Evolutionary conservation across 2,888 invertebrate genomes (phyloP).

Genomic region (Gandaritis pyraliata): DNA sequence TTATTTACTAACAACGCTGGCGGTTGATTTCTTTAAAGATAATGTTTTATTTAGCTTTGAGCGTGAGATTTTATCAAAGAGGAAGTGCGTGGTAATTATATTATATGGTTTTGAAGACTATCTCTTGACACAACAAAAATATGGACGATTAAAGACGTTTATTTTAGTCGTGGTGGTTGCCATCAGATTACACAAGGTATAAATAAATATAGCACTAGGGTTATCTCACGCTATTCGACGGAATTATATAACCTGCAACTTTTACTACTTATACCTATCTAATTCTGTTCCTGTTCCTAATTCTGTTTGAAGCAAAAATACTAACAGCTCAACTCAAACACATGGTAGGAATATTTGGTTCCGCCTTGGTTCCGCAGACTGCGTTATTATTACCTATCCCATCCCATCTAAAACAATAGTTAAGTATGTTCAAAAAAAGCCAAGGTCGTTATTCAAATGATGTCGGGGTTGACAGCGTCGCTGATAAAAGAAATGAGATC

Average conservation of each 20-base stretch:
- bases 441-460: no score
- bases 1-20: slow-evolving; percentile 30
- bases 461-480: no score
- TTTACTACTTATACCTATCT: no score
- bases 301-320: no score
- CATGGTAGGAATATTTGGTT: no score
- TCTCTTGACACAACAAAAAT: slow-evolving; percentile 41
- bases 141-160: slow-evolving; percentile 43
- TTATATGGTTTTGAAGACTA: slow-evolving; percentile 41
- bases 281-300: no score
- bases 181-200: slow-evolving; percentile 61
- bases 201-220: slow-evolving; percentile 56
- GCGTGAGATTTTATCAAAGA: slow-evolving; percentile 41
- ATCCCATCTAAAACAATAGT: no score
- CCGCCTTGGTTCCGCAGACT: no score
- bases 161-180: slow-evolving; percentile 53
- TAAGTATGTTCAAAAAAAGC: no score
- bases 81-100: slow-evolving; percentile 44
- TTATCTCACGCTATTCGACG: slow-evolving; percentile 11
- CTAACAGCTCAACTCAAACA: background rate
- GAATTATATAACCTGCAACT: no score
- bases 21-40: slow-evolving; percentile 45
- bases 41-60: slow-evolving; percentile 43
- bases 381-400: no score
- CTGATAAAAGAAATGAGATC: no score